Conservation (phyloP, 2,113 vertebrate species). For the Neopipo cinnamomea region DNA sequence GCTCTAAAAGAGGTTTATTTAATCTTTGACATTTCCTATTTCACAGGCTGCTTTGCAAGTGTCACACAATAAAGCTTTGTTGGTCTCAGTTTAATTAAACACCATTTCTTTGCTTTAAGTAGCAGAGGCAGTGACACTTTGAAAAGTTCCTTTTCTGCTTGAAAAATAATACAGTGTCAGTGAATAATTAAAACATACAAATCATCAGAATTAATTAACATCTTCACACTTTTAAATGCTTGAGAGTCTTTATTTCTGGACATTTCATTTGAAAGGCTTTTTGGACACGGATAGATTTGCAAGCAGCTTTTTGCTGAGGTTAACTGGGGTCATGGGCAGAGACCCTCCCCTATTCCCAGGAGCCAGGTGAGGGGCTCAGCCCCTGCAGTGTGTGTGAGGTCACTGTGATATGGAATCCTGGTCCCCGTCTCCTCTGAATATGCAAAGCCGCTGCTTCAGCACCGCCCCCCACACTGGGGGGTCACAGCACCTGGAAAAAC, state of each 20-base stretch:
- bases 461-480: accelerated
- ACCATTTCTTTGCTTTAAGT: constrained; percentile 25
- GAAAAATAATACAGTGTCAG: constrained; percentile 1
- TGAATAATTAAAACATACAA: constrained; percentile 6
- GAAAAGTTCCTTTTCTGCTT: constrained; percentile 5
- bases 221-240: not conserved
- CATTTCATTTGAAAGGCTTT: not conserved
- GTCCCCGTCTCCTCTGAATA: not conserved
- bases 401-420: not conserved
- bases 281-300: not conserved
- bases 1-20: not conserved
- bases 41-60: constrained; percentile 17
- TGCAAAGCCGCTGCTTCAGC: not conserved
- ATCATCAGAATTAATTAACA: constrained; percentile 32
- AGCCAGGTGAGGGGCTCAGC: not conserved
- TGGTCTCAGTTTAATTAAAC: constrained; percentile 53
- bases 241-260: not conserved
- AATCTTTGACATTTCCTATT: constrained; percentile 54
- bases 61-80: constrained; percentile 71
- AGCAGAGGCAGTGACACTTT: constrained; percentile 24
- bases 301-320: not conserved
- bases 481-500: not conserved
- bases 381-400: not conserved
- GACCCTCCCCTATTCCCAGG: not conserved
- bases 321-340: not conserved